phyloP scores from a whole-genome alignment of 2,113 vertebrate species.

The Psittacara wagleri region DNA sequence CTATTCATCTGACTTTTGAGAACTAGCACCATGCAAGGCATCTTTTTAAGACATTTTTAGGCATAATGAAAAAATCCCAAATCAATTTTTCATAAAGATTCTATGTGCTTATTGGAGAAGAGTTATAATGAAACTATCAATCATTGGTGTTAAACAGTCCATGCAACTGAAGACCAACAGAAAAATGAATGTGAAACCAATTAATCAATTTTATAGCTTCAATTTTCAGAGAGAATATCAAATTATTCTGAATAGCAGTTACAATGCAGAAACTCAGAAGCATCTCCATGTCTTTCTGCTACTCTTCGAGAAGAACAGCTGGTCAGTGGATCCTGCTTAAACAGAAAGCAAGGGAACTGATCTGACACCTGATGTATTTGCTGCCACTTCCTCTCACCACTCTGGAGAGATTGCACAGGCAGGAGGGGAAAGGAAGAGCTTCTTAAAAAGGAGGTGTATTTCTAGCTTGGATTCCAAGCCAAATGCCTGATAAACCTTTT shows the following conservation, averaged over 20 bases:
- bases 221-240: not conserved
- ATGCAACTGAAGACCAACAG: not conserved
- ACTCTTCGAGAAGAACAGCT: not conserved
- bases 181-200: not conserved
- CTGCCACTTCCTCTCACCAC: not conserved
- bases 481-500: not conserved
- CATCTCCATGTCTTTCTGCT: not conserved
- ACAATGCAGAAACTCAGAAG: not conserved
- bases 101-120: not conserved
- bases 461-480: not conserved
- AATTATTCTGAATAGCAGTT: not conserved
- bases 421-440: not conserved
- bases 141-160: not conserved
- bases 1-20: not conserved
- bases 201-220: not conserved
- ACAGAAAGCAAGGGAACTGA: not conserved
- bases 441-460: not conserved
- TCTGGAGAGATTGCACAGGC: not conserved
- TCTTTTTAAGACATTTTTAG: not conserved
- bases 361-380: not conserved
- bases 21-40: not conserved
- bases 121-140: not conserved
- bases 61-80: not conserved
- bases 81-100: not conserved
- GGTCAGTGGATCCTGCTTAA: not conserved